These are phyloP conservation scores for Linurgus olivaceus DNA, from an alignment of 2,797 vertebrate species.

Conservation along the genomic window DNA sequence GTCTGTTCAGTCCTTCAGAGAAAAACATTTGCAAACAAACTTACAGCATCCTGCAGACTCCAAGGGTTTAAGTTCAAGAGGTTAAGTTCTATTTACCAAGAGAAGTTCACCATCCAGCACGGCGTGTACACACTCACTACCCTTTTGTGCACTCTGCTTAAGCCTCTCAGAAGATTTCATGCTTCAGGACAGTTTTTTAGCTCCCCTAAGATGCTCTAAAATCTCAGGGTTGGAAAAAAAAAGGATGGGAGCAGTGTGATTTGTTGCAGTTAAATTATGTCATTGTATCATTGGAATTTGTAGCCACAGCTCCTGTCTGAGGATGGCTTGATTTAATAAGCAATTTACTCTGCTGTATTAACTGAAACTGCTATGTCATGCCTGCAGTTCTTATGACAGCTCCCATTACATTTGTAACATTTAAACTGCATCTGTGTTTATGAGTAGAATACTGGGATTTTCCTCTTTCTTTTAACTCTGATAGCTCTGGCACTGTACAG, in stretches of 20 bases:
- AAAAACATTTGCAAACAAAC: not conserved
- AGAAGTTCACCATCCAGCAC: not conserved
- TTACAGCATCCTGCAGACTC: not conserved
- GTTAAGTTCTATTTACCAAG: constrained; percentile 5
- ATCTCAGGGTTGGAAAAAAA: not conserved
- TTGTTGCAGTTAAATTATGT: not conserved
- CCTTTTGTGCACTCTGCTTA: not conserved
- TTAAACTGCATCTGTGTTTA: not conserved
- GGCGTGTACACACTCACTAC: fast-evolving
- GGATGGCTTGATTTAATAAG: constrained; percentile 40
- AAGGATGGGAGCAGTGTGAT: not conserved
- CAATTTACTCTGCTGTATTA: constrained; percentile 13
- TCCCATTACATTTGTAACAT: not conserved
- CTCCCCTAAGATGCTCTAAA: not conserved
- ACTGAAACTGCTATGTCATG: constrained; percentile 30
- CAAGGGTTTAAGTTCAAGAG: not conserved
- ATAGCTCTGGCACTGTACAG: not conserved
- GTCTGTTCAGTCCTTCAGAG: not conserved
- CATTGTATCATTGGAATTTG: constrained; percentile 10
- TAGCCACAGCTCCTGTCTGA: not conserved
- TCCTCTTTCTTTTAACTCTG: not conserved
- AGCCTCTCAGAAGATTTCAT: not conserved
- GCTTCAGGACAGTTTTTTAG: not conserved
- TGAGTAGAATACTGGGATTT: not conserved
- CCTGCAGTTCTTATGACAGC: constrained; percentile 29